Percentiles rank a stretch among this genome's conserved stretches.
Evolutionary conservation across 2,888 invertebrate species (phyloP).

Genomic region (Tenthredo notha): DNA sequence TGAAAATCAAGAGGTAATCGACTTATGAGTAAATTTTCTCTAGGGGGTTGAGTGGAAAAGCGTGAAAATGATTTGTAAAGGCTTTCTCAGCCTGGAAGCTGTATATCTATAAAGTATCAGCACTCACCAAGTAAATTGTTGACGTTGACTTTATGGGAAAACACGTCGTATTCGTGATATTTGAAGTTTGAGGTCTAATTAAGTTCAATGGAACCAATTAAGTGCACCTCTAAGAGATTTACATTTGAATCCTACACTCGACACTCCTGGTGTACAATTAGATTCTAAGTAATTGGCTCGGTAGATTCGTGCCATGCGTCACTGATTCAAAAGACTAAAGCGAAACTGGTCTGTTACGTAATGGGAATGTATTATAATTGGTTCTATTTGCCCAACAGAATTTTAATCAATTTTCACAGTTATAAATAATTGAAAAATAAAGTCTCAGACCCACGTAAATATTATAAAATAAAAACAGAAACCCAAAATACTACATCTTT

Average conservation of each 20-base stretch:
- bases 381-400: not conserved
- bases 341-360: constrained; percentile 40
- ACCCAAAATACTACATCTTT: not conserved
- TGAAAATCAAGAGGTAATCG: not conserved
- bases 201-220: constrained; percentile 36
- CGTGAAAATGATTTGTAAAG: not conserved
- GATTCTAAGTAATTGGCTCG: constrained; percentile 33
- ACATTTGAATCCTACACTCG: constrained; percentile 42
- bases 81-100: not conserved
- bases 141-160: not conserved
- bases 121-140: not conserved
- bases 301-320: constrained; percentile 32
- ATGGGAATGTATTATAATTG: constrained; percentile 17
- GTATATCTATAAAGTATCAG: not conserved
- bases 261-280: constrained; percentile 29
- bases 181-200: constrained; percentile 13
- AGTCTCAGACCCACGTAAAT: constrained; percentile 26
- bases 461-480: not conserved
- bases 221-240: constrained; percentile 43
- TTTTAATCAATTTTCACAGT: constrained; percentile 6
- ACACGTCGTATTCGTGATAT: not conserved
- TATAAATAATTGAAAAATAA: constrained; percentile 30
- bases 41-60: not conserved
- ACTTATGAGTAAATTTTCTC: not conserved
- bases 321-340: constrained; percentile 31